These are phyloP conservation scores for Physeter macrocephalus DNA, from an alignment of 2,113 vertebrate genomes.

Conservation along the genomic window DNA sequence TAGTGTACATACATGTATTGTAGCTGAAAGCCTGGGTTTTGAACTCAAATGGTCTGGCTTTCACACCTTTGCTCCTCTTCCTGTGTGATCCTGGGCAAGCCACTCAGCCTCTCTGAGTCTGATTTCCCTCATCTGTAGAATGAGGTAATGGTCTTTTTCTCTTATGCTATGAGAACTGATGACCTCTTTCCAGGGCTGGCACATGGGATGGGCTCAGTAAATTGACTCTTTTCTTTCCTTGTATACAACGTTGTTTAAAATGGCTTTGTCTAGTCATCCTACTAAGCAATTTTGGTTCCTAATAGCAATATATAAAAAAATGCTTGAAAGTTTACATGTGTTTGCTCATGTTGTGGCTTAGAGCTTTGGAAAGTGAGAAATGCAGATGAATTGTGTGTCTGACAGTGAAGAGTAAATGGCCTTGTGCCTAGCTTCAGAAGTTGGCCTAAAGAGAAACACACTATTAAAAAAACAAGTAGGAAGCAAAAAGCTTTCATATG, in stretches of 20 bases:
- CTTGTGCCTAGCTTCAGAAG: background rate
- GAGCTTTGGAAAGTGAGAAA: background rate
- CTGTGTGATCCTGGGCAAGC: background rate
- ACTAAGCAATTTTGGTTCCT: background rate
- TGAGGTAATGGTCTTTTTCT: background rate
- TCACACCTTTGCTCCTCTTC: rapidly evolving
- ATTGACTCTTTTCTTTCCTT: background rate
- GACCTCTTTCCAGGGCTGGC: background rate
- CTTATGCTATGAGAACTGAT: background rate
- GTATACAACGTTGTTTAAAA: background rate
- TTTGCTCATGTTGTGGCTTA: background rate
- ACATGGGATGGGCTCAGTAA: background rate
- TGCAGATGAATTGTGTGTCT: background rate
- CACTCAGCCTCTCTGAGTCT: background rate
- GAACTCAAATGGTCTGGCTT: background rate
- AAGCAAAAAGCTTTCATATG: background rate
- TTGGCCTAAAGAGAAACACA: conserved; percentile 14
- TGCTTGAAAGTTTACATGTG: rapidly evolving
- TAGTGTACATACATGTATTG: no score
- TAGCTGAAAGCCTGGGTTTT: background rate
- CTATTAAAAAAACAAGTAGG: background rate
- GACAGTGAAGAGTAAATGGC: background rate
- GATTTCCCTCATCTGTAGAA: background rate
- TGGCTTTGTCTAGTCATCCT: background rate
- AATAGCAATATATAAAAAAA: background rate